Percentiles rank a stretch among this genome's conserved stretches.
These are phyloP conservation scores for Nyctibius grandis DNA, from an alignment of 2,797 vertebrate genomes.

Conservation along the genomic window DNA sequence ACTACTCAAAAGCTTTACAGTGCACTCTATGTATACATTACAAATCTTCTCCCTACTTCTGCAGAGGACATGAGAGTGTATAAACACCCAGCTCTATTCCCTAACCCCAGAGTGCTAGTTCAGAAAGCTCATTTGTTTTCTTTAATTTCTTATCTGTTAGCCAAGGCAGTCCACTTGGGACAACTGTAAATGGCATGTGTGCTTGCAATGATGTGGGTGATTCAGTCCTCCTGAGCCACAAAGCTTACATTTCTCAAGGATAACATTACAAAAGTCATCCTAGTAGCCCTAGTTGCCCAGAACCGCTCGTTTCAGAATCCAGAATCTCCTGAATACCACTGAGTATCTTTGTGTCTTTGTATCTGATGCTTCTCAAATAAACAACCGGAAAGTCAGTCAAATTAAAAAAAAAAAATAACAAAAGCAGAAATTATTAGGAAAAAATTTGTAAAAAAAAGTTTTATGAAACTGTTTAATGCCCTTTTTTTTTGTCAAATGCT, in stretches of 20 bases:
- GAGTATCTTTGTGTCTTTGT: background rate
- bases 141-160: background rate
- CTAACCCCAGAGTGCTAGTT: rapidly evolving
- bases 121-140: background rate
- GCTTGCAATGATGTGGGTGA: background rate
- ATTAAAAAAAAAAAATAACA: background rate
- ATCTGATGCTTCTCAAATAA: background rate
- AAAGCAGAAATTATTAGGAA: background rate
- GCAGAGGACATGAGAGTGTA: background rate
- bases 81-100: background rate
- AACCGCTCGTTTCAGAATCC: background rate
- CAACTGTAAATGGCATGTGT: background rate
- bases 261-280: background rate
- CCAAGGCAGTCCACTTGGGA: background rate
- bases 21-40: background rate
- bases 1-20: background rate
- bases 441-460: background rate
- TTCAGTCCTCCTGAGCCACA: background rate
- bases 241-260: background rate
- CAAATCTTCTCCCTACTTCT: background rate
- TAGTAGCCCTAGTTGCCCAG: background rate
- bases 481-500: background rate
- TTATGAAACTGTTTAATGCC: background rate
- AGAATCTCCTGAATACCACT: background rate
- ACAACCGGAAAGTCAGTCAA: background rate